phyloP scores from a whole-genome alignment of 2,113 vertebrate genomes.

The Gallinago jamesoni region DNA sequence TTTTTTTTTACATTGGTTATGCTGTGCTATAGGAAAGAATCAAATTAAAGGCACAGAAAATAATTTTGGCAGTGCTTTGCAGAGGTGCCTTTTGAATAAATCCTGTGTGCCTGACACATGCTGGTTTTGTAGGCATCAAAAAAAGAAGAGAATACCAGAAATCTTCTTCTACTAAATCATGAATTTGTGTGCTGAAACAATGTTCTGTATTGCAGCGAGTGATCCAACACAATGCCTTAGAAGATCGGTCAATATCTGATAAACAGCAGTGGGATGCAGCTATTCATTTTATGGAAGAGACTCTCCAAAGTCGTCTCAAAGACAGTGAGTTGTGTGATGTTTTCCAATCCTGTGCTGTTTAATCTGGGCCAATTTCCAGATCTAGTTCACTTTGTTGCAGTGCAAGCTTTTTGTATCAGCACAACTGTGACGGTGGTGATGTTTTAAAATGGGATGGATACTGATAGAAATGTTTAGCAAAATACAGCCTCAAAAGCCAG shows the following conservation, averaged over 20 bases:
- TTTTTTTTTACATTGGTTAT: background rate
- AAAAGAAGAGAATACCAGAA: background rate
- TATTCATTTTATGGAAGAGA: slow-evolving; percentile 99
- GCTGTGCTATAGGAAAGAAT: background rate
- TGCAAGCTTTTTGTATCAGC: background rate
- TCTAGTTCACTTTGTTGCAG: background rate
- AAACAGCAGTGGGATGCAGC: slow-evolving; percentile 98
- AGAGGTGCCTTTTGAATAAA: background rate
- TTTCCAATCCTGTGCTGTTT: background rate
- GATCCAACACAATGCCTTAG: slow-evolving; percentile 98
- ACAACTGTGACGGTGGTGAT: background rate
- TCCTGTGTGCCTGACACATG: background rate
- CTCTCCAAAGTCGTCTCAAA: slow-evolving; percentile 90
- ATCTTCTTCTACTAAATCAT: background rate
- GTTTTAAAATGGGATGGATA: background rate
- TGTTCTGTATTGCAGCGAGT: slow-evolving; percentile 80
- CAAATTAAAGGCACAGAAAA: background rate
- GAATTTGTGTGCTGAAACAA: background rate
- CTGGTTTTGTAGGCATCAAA: background rate
- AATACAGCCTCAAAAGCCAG: background rate
- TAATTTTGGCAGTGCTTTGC: background rate
- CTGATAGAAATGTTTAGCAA: background rate
- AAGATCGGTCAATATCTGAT: slow-evolving; percentile 96
- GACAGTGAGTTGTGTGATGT: slow-evolving; percentile 84
- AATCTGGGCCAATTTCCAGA: background rate